Conservation (phyloP, 23 tunicate species). For the Corella eumyota region DNA sequence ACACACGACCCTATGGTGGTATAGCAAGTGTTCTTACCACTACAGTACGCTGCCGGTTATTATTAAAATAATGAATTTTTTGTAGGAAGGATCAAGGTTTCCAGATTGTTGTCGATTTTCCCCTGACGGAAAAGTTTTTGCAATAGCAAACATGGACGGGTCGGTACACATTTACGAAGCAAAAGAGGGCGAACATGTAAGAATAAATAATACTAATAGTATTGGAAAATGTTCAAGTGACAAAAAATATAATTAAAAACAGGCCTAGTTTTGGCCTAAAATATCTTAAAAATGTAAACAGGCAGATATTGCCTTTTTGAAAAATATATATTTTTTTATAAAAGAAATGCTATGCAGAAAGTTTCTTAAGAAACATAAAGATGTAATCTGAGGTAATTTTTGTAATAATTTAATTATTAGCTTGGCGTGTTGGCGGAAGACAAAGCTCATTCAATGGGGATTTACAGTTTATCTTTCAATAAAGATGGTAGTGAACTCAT, state of each 20-base stretch:
- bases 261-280: no score
- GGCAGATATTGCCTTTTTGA: no score
- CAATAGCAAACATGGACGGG: constrained; percentile 55
- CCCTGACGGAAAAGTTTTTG: constrained; percentile 65
- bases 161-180: constrained; percentile 53
- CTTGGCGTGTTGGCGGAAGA: not conserved
- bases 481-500: constrained; percentile 55
- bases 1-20: no score
- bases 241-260: no score
- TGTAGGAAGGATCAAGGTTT: constrained; percentile 50
- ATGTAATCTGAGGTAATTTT: no score
- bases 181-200: constrained; percentile 43
- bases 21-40: no score
- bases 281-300: no score
- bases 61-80: no score
- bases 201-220: not conserved
- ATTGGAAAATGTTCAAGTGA: not conserved
- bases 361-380: no score
- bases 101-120: constrained; percentile 56
- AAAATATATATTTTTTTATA: no score
- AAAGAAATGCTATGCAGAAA: no score
- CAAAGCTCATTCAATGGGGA: constrained; percentile 55
- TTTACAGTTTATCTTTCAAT: constrained; percentile 75
- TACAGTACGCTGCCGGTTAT: no score
- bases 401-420: constrained; percentile 1